Evolutionary conservation across 2,888 invertebrate genomes (phyloP), one percentile per base, ranked within the genome.

Genomic region (Pedicia rivosa): DNA sequence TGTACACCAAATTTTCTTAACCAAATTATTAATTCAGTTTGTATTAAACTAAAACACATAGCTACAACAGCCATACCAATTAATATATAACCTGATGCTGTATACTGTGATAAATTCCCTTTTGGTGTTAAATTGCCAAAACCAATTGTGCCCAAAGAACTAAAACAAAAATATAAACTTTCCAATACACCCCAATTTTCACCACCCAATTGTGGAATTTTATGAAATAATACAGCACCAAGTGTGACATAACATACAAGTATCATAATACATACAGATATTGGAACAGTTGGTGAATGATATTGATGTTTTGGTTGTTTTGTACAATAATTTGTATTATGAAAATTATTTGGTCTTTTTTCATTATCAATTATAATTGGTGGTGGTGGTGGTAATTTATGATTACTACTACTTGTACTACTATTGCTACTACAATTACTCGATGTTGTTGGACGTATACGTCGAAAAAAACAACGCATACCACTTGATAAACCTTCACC

Each of bases 111-210:
- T 19, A 81, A 57, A 46, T 80, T 78, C 45, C 69, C 64, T 22
- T 59, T 59, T 1, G 86, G 86, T 38, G 76, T 68, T 44, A 84
- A 59, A 50, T 83, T 78, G 1, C 86, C 86, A 51, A 86, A 84
- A 2, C 86, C 84, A 46, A 86, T 84, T 9, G 84, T 86, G 16
- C 83, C 81, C 43, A 77, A 63, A 42, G 74, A 78, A 13, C 80
- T 78, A 58, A 82, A 81, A 48, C 81, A 80, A 54, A 82, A 82
- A 56, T 78, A 81, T 42, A 78, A 69, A 22, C 91, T 90, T 52
- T 92, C 92, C 36, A 92, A 66, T 27, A 86, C 71, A 41, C 76
- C 78, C 97, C 95, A 97, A n/a, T n/a, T n/a, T n/a, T n/a, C n/a
- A n/a, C n/a, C n/a, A n/a, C n/a, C n/a, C n/a, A n/a, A n/a, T 46